Evolutionary conservation across 2,888 invertebrate species (phyloP), one percentile per base, ranked within the genome.

Genomic region (Scaptomyza cyrtandrae): DNA sequence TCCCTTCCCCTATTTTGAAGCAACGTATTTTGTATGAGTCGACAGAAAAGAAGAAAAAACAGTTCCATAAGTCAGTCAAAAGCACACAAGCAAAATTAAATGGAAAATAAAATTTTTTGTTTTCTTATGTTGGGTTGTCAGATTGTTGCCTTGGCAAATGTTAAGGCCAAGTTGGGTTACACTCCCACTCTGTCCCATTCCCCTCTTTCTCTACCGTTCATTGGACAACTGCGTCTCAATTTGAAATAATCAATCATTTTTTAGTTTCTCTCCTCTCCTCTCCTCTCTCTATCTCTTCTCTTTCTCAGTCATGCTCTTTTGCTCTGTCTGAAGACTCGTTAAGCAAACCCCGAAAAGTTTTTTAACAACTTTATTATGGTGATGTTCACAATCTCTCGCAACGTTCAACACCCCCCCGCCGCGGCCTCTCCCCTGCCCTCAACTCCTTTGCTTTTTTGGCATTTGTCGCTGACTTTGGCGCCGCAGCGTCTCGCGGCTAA

Each of bases 221-320:
- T 68, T 70, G 75, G 74, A 67, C 69, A 68, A 67, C 60, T 56
- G 66, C 59, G 69, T 74, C 75, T 64, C 71, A 76, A 71, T 80
- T 71, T 49, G 39, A 49, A 60, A 76, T 73, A 75, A 88, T 85
- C 86, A 80, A 88, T 88, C 88, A 88, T 88, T 75, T 88, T 71
- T 61, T 50, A 58, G 71, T 66, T 67, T 14, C 16, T 19, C 35
- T 56, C 43, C 37, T 13, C 27, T 4, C n/a, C n/a, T n/a, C n/a
- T n/a, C n/a, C n/a, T n/a, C n/a, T n/a, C n/a, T n/a, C n/a, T n/a
- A n/a, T n/a, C n/a, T n/a, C n/a, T n/a, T n/a, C 14, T 27, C 29
- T 6, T n/a, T 4, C 19, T 16, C 24, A 0, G 16, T 9, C 52
- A 14, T 10, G 11, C 7, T 44, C 27, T 6, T 16, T 10, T 31